A percentile compares a stretch with the other conserved stretches of the same genome.
Conservation (phyloP, 2,888 invertebrate genomes). For the Caenorhabditis virilis region DNA sequence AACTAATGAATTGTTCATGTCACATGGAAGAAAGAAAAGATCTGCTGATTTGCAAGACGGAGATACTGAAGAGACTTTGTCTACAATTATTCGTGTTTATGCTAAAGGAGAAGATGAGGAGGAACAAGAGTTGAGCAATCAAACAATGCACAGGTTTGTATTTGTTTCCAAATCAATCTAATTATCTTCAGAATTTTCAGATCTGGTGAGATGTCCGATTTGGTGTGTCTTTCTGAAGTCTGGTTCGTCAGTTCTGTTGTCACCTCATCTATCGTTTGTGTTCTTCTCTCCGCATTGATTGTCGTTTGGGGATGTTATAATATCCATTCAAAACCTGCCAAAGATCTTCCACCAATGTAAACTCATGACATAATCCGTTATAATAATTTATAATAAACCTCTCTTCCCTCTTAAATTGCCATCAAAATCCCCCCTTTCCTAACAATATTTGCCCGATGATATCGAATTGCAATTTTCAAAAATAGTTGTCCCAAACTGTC, state of each 20-base stretch:
- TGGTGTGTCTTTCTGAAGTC: slow-evolving; percentile 66
- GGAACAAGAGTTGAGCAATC: slow-evolving; percentile 40
- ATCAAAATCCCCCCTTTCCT: no score
- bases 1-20: slow-evolving; percentile 68
- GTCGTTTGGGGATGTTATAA: slow-evolving; percentile 67
- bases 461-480: no score
- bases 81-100: slow-evolving; percentile 67
- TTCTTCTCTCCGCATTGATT: slow-evolving; percentile 66
- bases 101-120: slow-evolving; percentile 68
- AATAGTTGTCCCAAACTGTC: no score
- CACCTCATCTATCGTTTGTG: slow-evolving; percentile 64
- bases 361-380: no score
- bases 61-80: slow-evolving; percentile 65
- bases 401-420: no score
- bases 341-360: slow-evolving; percentile 5
- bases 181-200: background rate
- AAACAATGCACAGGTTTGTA: slow-evolving; percentile 29
- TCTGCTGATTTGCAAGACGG: slow-evolving; percentile 46
- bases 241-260: slow-evolving; percentile 68
- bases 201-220: slow-evolving; percentile 28
- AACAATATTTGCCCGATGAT: no score
- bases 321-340: slow-evolving; percentile 27
- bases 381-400: no score
- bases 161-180: no score
- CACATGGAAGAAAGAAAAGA: slow-evolving; percentile 68